Conservation (phyloP, 2,797 vertebrate species). For the Vireo griseus region DNA sequence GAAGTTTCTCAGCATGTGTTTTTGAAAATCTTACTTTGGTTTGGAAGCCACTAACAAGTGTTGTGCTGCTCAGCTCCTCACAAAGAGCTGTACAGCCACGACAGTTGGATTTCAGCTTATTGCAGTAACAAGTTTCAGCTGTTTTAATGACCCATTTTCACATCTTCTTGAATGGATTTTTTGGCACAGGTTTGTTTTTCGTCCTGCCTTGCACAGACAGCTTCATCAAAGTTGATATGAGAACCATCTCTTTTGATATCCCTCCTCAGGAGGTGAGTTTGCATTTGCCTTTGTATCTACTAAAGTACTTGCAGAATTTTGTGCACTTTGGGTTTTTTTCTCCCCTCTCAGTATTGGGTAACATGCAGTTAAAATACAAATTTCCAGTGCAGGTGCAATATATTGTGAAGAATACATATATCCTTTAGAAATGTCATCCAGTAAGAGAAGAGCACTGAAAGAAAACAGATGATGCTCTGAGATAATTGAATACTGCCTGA, state of each 20-base stretch:
- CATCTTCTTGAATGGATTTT: neutral
- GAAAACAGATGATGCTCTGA: neutral
- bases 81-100: neutral
- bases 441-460: neutral
- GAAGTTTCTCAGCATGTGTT: neutral
- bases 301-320: neutral
- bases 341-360: neutral
- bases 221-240: conserved; percentile 97
- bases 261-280: conserved; percentile 91
- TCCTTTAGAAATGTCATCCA: neutral
- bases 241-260: conserved; percentile 94
- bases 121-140: neutral
- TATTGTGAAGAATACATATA: neutral
- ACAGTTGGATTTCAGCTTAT: neutral
- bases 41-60: neutral
- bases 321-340: neutral
- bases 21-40: neutral
- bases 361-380: neutral
- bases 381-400: neutral
- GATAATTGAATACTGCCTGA: neutral
- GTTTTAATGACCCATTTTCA: neutral
- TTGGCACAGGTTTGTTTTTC: conserved; percentile 87
- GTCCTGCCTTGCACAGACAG: conserved; percentile 94
- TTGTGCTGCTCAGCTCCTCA: neutral
- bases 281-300: neutral